Evolutionary conservation across 1,140 invertebrate genomes (phyloP).

Genomic region (Nasonia longicornis): DNA sequence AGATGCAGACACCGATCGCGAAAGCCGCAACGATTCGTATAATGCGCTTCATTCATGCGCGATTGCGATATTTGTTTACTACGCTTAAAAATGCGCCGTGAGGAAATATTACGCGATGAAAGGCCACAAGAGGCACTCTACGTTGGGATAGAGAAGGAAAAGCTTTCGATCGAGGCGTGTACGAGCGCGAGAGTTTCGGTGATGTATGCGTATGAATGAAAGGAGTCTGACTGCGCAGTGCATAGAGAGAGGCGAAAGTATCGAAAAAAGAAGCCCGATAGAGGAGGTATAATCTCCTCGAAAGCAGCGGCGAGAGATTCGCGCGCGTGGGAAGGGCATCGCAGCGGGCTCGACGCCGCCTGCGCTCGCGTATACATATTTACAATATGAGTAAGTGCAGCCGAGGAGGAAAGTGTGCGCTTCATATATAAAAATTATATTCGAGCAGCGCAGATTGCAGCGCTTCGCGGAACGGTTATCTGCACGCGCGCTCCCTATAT

Average conservation of each 20-base stretch:
- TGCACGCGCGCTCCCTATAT: not conserved
- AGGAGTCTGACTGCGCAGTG: not conserved
- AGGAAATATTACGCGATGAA: not conserved
- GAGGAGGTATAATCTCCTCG: constrained; percentile 12
- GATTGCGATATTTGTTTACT: not conserved
- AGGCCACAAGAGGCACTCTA: no score
- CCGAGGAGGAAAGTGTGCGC: not conserved
- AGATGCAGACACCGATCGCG: constrained; percentile 53
- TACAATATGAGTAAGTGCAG: constrained; percentile 32
- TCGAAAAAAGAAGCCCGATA: constrained; percentile 3
- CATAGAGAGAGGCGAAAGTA: not conserved
- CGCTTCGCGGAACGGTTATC: constrained; percentile 39
- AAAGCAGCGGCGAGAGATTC: constrained; percentile 29
- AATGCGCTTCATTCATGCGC: not conserved
- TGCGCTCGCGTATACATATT: constrained; percentile 16
- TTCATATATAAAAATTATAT: constrained; percentile 28
- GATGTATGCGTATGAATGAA: not conserved
- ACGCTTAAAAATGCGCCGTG: not conserved
- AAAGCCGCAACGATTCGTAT: not conserved
- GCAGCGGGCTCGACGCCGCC: not conserved
- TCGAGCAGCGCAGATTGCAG: constrained; percentile 26
- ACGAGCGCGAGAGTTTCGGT: not conserved
- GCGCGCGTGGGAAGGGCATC: constrained; percentile 28
- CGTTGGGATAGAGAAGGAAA: no score
- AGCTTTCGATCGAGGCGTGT: no score